Percentiles rank a stretch among this genome's conserved stretches.
These are phyloP conservation scores for Gymnoscopelus microlampas DNA, from an alignment of 2,797 vertebrate species.

Conservation along the genomic window DNA sequence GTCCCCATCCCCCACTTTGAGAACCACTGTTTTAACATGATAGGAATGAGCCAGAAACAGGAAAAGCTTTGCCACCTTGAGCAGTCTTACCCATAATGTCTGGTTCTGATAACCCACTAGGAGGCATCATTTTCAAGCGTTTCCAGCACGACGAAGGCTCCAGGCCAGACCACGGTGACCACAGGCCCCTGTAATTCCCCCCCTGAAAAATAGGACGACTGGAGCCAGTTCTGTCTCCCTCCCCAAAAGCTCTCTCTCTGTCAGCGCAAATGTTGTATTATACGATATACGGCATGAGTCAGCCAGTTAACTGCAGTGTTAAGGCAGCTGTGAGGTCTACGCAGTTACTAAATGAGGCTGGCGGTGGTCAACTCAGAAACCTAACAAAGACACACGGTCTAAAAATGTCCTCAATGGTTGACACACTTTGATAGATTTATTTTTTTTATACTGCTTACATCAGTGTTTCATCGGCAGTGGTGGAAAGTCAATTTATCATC, in stretches of 20 bases:
- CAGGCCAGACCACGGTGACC: conserved; percentile 43
- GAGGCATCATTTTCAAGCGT: conserved; percentile 35
- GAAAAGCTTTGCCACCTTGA: too few species aligned
- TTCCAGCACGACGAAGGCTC: conserved; percentile 16
- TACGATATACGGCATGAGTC: conserved; percentile 9
- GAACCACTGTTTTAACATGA: too few species aligned
- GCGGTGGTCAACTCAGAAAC: too few species aligned
- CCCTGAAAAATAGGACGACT: conserved; percentile 27
- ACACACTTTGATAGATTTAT: too few species aligned
- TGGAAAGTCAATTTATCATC: too few species aligned
- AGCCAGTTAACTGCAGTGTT: not conserved
- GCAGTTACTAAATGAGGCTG: too few species aligned
- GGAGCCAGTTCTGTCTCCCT: conserved; percentile 52
- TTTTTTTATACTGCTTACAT: too few species aligned
- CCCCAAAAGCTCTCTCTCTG: conserved; percentile 21
- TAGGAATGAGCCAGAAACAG: too few species aligned
- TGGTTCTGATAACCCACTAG: conserved; percentile 42
- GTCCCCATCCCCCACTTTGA: too few species aligned
- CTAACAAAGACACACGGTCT: too few species aligned
- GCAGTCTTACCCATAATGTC: not conserved
- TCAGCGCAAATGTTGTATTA: conserved; percentile 36
- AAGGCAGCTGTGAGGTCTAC: not conserved
- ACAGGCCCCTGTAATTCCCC: conserved; percentile 17
- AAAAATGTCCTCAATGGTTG: too few species aligned
- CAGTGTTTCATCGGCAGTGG: too few species aligned